Conservation (phyloP, 1,140 invertebrate species). For the Anoplophora glabripennis region DNA sequence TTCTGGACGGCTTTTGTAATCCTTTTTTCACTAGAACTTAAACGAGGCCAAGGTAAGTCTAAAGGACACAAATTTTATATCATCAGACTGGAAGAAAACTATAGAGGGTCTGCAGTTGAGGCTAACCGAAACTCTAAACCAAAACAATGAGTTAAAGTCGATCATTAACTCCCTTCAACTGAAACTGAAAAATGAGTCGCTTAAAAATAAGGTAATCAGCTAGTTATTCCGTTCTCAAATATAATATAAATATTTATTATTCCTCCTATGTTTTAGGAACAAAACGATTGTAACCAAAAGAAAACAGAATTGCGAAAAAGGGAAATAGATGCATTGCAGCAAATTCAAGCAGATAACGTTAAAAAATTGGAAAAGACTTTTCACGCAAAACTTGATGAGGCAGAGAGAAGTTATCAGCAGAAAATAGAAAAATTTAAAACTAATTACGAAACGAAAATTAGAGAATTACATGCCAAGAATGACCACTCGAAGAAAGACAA, state of each 20-base stretch:
- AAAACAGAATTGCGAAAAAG: constrained; percentile 15
- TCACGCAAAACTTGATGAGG: constrained; percentile 1
- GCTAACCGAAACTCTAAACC: constrained; percentile 29
- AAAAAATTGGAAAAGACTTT: constrained; percentile 13
- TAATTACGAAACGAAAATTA: constrained; percentile 10
- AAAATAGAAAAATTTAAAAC: constrained; percentile 17
- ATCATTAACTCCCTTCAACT: constrained; percentile 12
- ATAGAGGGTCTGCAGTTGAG: constrained; percentile 28
- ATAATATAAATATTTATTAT: not conserved
- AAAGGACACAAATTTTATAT: constrained; percentile 24
- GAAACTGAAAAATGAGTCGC: not conserved
- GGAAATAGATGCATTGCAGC: constrained; percentile 11
- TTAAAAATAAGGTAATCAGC: not conserved
- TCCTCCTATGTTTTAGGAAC: not conserved
- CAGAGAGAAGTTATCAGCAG: constrained; percentile 8
- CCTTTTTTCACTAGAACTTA: no score
- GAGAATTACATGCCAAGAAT: constrained; percentile 7
- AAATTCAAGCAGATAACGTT: not conserved
- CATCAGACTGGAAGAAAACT: constrained; percentile 33
- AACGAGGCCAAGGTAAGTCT: not conserved
- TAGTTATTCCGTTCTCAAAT: not conserved
- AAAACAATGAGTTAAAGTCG: constrained; percentile 29
- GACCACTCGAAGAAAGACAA: constrained; percentile 20
- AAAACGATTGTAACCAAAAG: constrained; percentile 8
- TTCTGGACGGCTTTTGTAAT: no score